These are phyloP conservation scores for Synanthedon myopaeformis DNA, from an alignment of 2,888 invertebrate species.

Conservation along the genomic window DNA sequence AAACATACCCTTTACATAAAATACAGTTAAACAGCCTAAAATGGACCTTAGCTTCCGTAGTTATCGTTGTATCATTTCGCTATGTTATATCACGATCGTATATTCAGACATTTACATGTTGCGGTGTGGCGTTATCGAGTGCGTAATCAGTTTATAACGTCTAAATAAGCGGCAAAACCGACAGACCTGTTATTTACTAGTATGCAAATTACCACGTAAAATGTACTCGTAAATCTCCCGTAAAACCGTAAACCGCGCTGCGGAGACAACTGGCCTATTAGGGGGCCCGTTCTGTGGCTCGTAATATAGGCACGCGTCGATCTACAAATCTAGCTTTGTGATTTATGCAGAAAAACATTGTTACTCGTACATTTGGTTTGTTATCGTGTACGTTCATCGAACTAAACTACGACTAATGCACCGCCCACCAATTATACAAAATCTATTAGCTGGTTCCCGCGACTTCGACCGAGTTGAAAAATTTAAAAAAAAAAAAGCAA, in stretches of 20 bases:
- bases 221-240: conserved; percentile 40
- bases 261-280: conserved; percentile 27
- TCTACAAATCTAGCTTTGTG: not conserved
- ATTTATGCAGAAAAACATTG: no score
- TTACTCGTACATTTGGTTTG: no score
- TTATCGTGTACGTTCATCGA: no score
- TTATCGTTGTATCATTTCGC: not conserved
- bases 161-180: conserved; percentile 49
- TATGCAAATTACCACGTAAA: conserved; percentile 44
- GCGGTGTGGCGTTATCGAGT: conserved; percentile 41
- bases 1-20: not conserved
- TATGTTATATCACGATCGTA: conserved; percentile 23
- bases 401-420: no score
- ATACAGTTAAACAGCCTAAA: not conserved
- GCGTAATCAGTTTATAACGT: conserved; percentile 53
- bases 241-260: conserved; percentile 18
- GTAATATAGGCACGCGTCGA: not conserved
- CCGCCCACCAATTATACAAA: no score
- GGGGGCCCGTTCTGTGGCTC: not conserved
- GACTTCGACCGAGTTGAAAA: no score
- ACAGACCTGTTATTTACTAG: conserved; percentile 46
- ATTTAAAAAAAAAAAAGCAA: no score
- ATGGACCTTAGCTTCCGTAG: not conserved
- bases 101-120: conserved; percentile 37
- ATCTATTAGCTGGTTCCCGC: no score